A percentile compares a stretch with the other conserved stretches of the same genome.
phyloP scores from a whole-genome alignment of 1,140 invertebrate species.

The Piezodorus guildinii region DNA sequence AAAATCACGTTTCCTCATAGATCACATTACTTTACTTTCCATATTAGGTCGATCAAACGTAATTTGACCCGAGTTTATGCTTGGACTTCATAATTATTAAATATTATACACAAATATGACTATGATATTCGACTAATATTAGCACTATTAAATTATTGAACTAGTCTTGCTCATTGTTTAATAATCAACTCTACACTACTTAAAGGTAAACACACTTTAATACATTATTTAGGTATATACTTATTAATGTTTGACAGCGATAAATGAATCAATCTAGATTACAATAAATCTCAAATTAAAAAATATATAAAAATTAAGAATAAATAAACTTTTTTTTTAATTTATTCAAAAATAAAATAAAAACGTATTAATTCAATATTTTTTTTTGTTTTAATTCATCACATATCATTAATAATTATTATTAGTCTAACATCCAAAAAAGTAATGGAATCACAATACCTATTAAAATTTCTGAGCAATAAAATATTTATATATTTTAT shows the following conservation, averaged over 20 bases:
- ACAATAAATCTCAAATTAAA: too few relatives aligned
- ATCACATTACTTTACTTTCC: too few relatives aligned
- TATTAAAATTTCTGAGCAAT: slow-evolving; percentile 14
- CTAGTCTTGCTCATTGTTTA: background rate
- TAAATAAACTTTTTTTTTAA: background rate
- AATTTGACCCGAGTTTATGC: too few relatives aligned
- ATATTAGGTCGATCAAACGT: too few relatives aligned
- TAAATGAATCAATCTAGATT: too few relatives aligned
- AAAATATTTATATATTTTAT: slow-evolving; percentile 1
- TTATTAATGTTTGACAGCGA: too few relatives aligned
- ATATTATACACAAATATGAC: slow-evolving; percentile 12
- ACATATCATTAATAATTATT: slow-evolving; percentile 1
- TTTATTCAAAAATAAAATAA: background rate
- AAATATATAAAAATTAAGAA: too few relatives aligned
- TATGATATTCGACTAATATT: slow-evolving; percentile 10
- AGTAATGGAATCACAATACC: slow-evolving; percentile 5
- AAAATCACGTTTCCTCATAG: too few relatives aligned
- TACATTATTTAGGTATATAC: background rate
- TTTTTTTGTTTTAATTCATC: background rate
- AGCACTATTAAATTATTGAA: slow-evolving; percentile 3
- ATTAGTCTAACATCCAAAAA: background rate
- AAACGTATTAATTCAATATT: slow-evolving; percentile 1
- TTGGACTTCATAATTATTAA: too few relatives aligned
- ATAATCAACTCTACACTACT: background rate
- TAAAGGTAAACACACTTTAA: slow-evolving; percentile 7